A percentile compares a stretch with the other conserved stretches of the same genome.
These are phyloP conservation scores for Neoascia interrupta DNA, from an alignment of 2,888 invertebrate species.

Conservation along the genomic window DNA sequence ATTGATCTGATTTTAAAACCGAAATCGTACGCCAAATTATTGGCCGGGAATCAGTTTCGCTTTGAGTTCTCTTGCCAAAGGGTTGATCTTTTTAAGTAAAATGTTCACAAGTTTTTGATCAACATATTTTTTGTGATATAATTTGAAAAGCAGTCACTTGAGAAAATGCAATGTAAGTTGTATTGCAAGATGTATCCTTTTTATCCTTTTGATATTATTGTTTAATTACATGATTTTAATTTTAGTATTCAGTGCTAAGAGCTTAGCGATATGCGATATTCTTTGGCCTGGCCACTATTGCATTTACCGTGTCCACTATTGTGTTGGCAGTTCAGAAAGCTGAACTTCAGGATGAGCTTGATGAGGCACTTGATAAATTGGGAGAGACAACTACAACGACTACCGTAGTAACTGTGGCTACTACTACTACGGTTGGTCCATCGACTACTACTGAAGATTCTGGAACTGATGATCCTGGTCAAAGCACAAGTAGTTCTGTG, in stretches of 20 bases:
- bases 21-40: conserved; percentile 27
- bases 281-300: conserved; percentile 74
- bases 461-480: not conserved
- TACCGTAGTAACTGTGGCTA: not conserved
- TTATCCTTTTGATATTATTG: no score
- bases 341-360: conserved; percentile 74
- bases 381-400: conserved; percentile 67
- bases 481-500: no score
- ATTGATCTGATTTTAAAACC: conserved; percentile 79
- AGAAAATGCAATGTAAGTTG: conserved; percentile 42
- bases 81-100: conserved; percentile 16
- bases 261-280: conserved; percentile 76
- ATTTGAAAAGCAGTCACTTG: not conserved
- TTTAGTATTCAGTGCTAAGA: conserved; percentile 74
- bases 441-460: conserved; percentile 6
- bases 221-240: not conserved
- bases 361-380: conserved; percentile 75
- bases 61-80: conserved; percentile 17
- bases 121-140: not conserved
- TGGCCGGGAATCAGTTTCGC: conserved; percentile 19
- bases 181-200: no score
- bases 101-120: conserved; percentile 24
- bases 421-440: conserved; percentile 25
- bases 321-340: conserved; percentile 80
- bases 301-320: conserved; percentile 81